Evolutionary conservation across 2,888 invertebrate species (phyloP).

Genomic region (Rhodophaea formosa): DNA sequence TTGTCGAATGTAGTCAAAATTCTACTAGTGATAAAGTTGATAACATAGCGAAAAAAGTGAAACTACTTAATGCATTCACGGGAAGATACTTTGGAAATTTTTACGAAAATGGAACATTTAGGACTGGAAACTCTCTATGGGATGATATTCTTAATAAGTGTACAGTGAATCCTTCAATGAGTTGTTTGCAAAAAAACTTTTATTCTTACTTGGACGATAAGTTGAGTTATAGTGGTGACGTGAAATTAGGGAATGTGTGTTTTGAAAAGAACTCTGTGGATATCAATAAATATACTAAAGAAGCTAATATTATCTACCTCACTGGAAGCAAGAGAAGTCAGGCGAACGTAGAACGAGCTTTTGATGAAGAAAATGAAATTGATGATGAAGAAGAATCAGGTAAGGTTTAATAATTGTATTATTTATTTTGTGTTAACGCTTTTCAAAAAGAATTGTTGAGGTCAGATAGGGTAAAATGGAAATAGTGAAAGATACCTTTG

Average conservation of each 20-base stretch:
- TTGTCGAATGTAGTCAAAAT: slow-evolving; percentile 44
- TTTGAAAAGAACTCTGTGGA: slow-evolving; percentile 84
- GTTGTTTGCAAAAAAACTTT: slow-evolving; percentile 89
- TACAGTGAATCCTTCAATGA: slow-evolving; percentile 82
- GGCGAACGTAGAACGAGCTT: slow-evolving; percentile 41
- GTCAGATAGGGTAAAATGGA: no score
- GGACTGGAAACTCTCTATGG: slow-evolving; percentile 86
- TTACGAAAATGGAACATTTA: slow-evolving; percentile 70
- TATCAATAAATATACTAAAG: slow-evolving; percentile 77
- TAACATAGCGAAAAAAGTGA: slow-evolving; percentile 51
- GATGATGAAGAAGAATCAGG: slow-evolving; percentile 64
- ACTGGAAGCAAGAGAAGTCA: slow-evolving; percentile 55
- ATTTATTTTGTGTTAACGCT: no score
- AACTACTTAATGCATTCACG: slow-evolving; percentile 57
- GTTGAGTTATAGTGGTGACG: slow-evolving; percentile 83
- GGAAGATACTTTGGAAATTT: slow-evolving; percentile 65
- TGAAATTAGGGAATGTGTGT: slow-evolving; percentile 83
- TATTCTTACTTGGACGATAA: slow-evolving; percentile 86
- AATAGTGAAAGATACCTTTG: no score
- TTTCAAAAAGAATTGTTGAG: no score
- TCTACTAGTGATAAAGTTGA: slow-evolving; percentile 45
- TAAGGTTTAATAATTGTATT: slow-evolving; percentile 42
- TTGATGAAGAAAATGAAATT: slow-evolving; percentile 66
- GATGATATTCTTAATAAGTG: slow-evolving; percentile 87
- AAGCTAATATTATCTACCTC: slow-evolving; percentile 75